Base-by-base conservation (phyloP, 2,113 vertebrate genomes). In the Aptenodytes patagonicus region DNA sequence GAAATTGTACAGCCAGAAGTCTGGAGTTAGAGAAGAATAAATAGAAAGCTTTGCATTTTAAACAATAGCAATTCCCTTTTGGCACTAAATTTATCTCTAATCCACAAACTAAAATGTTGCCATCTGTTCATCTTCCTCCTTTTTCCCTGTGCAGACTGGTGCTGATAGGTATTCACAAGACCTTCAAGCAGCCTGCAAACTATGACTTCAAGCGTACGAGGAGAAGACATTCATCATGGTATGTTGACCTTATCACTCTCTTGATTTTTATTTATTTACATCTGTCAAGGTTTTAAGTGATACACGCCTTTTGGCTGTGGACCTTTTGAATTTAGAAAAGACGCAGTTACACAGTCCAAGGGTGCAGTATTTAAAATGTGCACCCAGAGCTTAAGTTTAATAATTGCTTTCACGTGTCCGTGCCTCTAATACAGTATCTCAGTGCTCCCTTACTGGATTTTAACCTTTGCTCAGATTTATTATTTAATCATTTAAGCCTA, bases 91-190 rank as follows among this genome's bases (percentile, higher is more conserved):
- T 87, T 84, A 65, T 89, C 77, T 65, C 95, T 93, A 93, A 92
- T 84, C 86, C 65, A 84, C 60, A 90, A 68, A 78, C 47, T 84
- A 75, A 87, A 90, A 55, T 71, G 60, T 49, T 96, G 68, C 85
- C 92, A 93, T 92, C 61, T 96, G 77, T 88, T 96, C 71, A 42
- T 83, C 72, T 92, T 89, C 44, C 17, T 91, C 36, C 40, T 83
- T 83, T 54, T 66, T 51, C 25, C 57, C 64, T 71, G 26, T 71
- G 38, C 68, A 96, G 64, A 44, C 38, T 71, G n/a, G 40, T 78
- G 42, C 57, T 79, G 54, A 86, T 32, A 92, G 47, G 57, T 87
- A 69, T 71, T 62, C 61, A 49, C 18, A 62, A 90, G 64, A 94
- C 22, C 17, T 92, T 89, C 47, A 44, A 83, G 76, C 42, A 83